These are phyloP conservation scores for Agapornis canus DNA, from an alignment of 2,797 vertebrate species.

Conservation along the genomic window DNA sequence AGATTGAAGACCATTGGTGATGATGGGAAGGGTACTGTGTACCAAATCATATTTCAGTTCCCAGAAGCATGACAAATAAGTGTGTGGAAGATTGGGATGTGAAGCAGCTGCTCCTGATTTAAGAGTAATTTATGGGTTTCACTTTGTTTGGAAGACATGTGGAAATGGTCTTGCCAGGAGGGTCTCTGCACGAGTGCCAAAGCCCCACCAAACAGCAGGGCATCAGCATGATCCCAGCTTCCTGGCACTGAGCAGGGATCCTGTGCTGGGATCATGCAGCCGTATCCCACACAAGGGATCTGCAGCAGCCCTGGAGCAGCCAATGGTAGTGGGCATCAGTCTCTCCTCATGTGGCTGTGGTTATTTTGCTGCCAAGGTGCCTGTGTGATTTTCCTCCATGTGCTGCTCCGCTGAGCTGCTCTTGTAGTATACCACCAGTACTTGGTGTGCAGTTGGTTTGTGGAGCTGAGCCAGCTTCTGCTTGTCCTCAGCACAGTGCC, in stretches of 20 bases:
- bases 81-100: not conserved
- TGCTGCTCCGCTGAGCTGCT: not conserved
- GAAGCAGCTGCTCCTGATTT: slow-evolving; percentile 30
- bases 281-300: not conserved
- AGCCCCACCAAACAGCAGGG: accelerated
- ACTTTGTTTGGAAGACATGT: not conserved
- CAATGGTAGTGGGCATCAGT: accelerated
- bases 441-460: not conserved
- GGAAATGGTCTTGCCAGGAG: not conserved
- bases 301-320: not conserved
- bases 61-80: slow-evolving; percentile 29
- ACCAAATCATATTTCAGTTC: slow-evolving; percentile 5
- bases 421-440: not conserved
- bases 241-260: not conserved
- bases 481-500: not conserved
- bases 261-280: not conserved
- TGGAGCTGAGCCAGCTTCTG: not conserved
- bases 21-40: not conserved
- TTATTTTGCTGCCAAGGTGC: not conserved
- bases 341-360: not conserved
- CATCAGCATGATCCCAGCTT: not conserved
- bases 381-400: not conserved
- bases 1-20: not conserved
- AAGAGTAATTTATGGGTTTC: slow-evolving; percentile 20
- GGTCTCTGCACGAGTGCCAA: accelerated